Evolutionary conservation across 2,797 vertebrate genomes (phyloP).

Genomic region (Catostomus latipinnis): DNA sequence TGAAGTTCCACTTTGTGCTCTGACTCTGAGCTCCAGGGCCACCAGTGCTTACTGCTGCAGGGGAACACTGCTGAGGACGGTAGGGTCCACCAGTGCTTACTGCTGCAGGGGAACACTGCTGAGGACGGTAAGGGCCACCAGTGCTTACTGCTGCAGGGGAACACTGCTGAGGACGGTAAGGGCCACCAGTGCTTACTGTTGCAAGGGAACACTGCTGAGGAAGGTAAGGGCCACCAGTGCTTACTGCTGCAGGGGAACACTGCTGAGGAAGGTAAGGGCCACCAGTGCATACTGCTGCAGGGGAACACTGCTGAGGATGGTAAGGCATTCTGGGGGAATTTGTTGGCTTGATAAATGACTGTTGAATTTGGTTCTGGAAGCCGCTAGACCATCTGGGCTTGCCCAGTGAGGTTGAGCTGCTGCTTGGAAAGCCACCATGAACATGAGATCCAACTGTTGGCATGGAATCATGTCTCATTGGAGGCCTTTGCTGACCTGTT

Average conservation of each 20-base stretch:
- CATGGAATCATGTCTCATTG: conserved; percentile 57
- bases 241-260: conserved; percentile 44
- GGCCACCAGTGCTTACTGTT: background rate
- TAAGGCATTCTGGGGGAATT: conserved; percentile 53
- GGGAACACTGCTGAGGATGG: conserved; percentile 61
- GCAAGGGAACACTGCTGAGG: conserved; percentile 61
- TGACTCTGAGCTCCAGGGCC: conserved; percentile 49
- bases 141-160: conserved; percentile 36
- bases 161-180: conserved; percentile 62
- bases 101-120: conserved; percentile 57
- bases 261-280: conserved; percentile 61
- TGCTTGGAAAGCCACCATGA: conserved; percentile 51
- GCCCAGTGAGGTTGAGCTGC: conserved; percentile 50
- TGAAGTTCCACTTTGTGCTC: conserved; percentile 70
- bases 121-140: conserved; percentile 52
- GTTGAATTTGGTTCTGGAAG: conserved; percentile 63
- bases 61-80: conserved; percentile 61
- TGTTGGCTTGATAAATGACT: conserved; percentile 54
- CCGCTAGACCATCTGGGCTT: conserved; percentile 52
- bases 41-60: conserved; percentile 7
- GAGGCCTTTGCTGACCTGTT: conserved; percentile 53
- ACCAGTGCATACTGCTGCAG: background rate
- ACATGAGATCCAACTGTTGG: conserved; percentile 44
- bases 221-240: conserved; percentile 39
- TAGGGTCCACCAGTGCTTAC: conserved; percentile 14